Evolutionary conservation across 2,888 invertebrate genomes (phyloP), one percentile per base, ranked within the genome.

Genomic region (Catotricha subobsoleta): DNA sequence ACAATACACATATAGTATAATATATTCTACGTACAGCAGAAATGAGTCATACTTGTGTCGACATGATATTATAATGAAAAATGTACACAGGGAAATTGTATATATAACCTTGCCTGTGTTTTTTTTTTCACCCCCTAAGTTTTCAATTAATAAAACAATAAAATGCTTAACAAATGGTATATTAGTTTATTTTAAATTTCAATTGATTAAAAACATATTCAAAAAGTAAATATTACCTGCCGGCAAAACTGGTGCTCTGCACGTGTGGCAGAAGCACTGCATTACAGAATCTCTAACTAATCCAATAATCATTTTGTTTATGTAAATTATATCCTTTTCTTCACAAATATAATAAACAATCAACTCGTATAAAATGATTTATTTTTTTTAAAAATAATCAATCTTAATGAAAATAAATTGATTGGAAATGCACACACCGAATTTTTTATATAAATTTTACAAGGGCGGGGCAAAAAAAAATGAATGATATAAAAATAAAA

Each of bases 241-340:
- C 59, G 79, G 63, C 18, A 41, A 49, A 54, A 73, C 69, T 51
- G 86, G 84, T 55, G 82, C 82, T 62, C 83, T 79, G 76, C 86
- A 87, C 66, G 84, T 80, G 69, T 86, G 84, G 71, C 87, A 87
- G 72, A 87, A 86, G 71, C 87, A 87, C 74, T 84, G 82, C 77
- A 86, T 74, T 64, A 87, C 83, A 63, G 86, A 87, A 66, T 87
- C 84, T 66, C 83, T 79, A 62, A 87, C 83, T 58, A 87, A 75
- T 64, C 79, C 81, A 71, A 87, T 83, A 72, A 87, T 68, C 87
- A 87, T 87, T 50, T 62, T 67, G 57, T 15, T n/a, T 29, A 18
- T 33, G 9, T 19, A 19, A 33, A 15, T 15, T 29, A 4, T 29
- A 5, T 10, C 12, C 29, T 12, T n/a, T 29, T 29, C 29, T 13